Percentiles rank a stretch among this genome's conserved stretches.
phyloP scores from a whole-genome alignment of 2,888 invertebrate genomes.

The Glomeris marginata region DNA sequence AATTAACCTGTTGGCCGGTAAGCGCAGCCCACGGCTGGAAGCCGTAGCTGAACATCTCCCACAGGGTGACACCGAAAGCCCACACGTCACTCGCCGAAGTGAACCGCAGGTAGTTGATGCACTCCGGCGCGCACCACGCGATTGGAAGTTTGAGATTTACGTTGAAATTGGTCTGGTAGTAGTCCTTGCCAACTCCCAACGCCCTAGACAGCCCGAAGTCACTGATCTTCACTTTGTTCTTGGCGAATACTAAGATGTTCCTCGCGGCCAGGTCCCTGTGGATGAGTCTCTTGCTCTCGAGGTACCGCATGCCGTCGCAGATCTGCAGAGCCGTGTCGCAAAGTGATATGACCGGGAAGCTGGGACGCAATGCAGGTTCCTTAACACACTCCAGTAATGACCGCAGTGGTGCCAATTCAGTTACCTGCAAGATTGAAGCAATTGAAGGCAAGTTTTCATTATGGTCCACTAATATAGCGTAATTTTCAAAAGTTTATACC shows the following conservation, averaged over 20 bases:
- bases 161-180: constrained; percentile 96
- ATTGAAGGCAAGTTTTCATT: too few species aligned
- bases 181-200: constrained; percentile 93
- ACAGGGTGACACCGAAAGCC: constrained; percentile 95
- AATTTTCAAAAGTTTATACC: constrained; percentile 24
- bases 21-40: constrained; percentile 96
- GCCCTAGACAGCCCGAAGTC: constrained; percentile 94
- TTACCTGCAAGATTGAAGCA: constrained; percentile 46
- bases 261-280: constrained; percentile 95
- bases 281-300: constrained; percentile 89
- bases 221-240: constrained; percentile 89
- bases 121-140: constrained; percentile 98
- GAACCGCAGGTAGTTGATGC: constrained; percentile 87
- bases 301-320: constrained; percentile 94
- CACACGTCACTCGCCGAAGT: constrained; percentile 95
- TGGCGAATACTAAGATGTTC: constrained; percentile 92
- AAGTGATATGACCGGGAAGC: constrained; percentile 78
- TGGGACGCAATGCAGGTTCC: constrained; percentile 75
- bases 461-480: too few species aligned
- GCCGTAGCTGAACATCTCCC: constrained; percentile 99
- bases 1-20: constrained; percentile 58
- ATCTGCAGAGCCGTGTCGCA: constrained; percentile 94
- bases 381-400: constrained; percentile 91
- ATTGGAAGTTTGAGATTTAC: constrained; percentile 94
- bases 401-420: constrained; percentile 86